Percentiles rank a stretch among this genome's conserved stretches.
Evolutionary conservation across 2,888 invertebrate genomes (phyloP).

Genomic region (Drosophila antonietae): DNA sequence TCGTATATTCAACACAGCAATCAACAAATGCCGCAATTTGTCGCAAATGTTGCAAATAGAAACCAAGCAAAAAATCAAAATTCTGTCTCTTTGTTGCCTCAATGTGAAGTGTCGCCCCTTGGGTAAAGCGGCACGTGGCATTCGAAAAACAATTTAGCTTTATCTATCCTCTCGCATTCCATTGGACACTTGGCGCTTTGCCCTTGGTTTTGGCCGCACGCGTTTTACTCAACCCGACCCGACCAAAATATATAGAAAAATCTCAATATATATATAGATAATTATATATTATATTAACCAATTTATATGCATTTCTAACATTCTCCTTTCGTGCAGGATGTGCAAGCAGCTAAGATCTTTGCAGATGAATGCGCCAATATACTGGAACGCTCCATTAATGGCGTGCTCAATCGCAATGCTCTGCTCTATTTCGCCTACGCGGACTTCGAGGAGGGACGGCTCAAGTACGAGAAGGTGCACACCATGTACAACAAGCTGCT

Average conservation of each 20-base stretch:
- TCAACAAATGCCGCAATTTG: conserved; percentile 24
- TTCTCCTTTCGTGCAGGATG: conserved; percentile 88
- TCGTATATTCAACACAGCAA: conserved; percentile 31
- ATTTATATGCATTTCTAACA: not conserved
- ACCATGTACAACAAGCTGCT: conserved; percentile 97
- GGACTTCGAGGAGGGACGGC: conserved; percentile 98
- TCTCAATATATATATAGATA: not conserved
- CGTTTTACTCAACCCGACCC: conserved; percentile 70
- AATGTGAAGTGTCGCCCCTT: conserved; percentile 71
- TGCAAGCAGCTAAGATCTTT: conserved; percentile 95
- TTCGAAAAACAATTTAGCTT: too few relatives aligned
- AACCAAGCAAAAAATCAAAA: conserved; percentile 44
- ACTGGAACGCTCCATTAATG: conserved; percentile 96
- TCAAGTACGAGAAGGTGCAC: conserved; percentile 98
- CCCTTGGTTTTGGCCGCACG: conserved; percentile 70
- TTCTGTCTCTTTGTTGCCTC: conserved; percentile 58
- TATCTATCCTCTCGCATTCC: not conserved
- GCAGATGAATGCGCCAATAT: conserved; percentile 98
- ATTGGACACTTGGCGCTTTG: conserved; percentile 81
- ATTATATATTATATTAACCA: not conserved
- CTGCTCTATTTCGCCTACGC: conserved; percentile 99
- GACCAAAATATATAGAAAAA: not conserved
- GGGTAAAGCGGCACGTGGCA: conserved; percentile 63
- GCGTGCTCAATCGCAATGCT: conserved; percentile 95
- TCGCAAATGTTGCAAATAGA: conserved; percentile 59